These are phyloP conservation scores for Cyphomyrus plagiostoma DNA, from an alignment of 2,113 vertebrate species.

Conservation along the genomic window DNA sequence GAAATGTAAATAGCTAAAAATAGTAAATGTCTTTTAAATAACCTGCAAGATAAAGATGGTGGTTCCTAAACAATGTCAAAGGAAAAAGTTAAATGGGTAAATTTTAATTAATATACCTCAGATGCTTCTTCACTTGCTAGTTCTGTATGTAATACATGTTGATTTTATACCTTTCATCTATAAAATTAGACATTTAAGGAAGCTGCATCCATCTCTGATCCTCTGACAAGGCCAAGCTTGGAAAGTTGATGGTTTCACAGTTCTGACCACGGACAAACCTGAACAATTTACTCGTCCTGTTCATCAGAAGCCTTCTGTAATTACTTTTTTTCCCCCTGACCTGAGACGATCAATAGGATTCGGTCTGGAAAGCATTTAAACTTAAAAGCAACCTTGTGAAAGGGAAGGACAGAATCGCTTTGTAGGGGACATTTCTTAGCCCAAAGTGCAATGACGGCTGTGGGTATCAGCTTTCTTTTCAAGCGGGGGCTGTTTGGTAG, in stretches of 20 bases:
- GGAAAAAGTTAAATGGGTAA: not conserved
- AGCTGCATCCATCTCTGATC: not conserved
- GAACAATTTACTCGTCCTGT: not conserved
- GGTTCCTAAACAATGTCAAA: not conserved
- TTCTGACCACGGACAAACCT: not conserved
- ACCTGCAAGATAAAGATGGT: not conserved
- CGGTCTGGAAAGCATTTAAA: conserved; percentile 19
- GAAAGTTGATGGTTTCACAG: not conserved
- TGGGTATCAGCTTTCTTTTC: not conserved
- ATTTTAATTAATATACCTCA: not conserved
- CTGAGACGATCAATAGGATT: conserved; percentile 19
- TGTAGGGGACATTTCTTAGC: not conserved
- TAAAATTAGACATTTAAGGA: not conserved
- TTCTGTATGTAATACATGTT: not conserved
- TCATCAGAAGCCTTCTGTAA: not conserved
- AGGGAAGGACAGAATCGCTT: not conserved
- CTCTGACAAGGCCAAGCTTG: not conserved
- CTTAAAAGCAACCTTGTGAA: conserved; percentile 2
- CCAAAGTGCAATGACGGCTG: not conserved
- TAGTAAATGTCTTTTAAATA: not conserved
- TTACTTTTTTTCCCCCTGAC: conserved; percentile 10
- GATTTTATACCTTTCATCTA: not conserved
- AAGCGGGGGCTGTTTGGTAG: not conserved
- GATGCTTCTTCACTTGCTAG: not conserved
- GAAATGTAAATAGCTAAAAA: not conserved